A percentile compares a stretch with the other conserved stretches of the same genome.
These are phyloP conservation scores for Hypomecis atomaria DNA, from an alignment of 2,888 invertebrate genomes.

Conservation along the genomic window DNA sequence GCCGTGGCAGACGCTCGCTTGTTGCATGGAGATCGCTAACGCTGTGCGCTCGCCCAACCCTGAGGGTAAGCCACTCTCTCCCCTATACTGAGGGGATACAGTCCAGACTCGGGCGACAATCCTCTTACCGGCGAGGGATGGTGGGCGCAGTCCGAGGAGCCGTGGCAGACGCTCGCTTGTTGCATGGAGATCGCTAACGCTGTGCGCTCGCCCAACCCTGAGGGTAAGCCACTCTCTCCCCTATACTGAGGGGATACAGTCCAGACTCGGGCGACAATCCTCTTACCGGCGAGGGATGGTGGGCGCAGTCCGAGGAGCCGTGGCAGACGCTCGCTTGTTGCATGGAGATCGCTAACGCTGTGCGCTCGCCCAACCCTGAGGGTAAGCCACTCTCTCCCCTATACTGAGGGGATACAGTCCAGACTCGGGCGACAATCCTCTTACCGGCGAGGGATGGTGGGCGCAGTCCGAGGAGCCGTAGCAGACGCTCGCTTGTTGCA, in stretches of 20 bases:
- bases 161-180: conserved; percentile 98
- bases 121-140: conserved; percentile 94
- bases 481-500: conserved; percentile 98
- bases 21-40: conserved; percentile 96
- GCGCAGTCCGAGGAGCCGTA: conserved; percentile 96
- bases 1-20: conserved; percentile 99
- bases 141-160: conserved; percentile 98
- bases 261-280: conserved; percentile 98
- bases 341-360: conserved; percentile 94
- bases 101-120: conserved; percentile 97
- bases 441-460: conserved; percentile 97
- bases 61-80: conserved; percentile 74
- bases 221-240: no score
- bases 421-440: conserved; percentile 97
- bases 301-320: conserved; percentile 96
- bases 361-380: conserved; percentile 82
- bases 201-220: conserved; percentile 80
- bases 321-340: conserved; percentile 99
- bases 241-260: no score
- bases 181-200: conserved; percentile 97
- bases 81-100: no score
- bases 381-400: no score
- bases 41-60: conserved; percentile 86
- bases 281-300: conserved; percentile 94
- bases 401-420: no score